These are phyloP conservation scores for Dimorphilus gyrociliatus DNA, from an alignment of 2,888 invertebrate species.

Conservation along the genomic window DNA sequence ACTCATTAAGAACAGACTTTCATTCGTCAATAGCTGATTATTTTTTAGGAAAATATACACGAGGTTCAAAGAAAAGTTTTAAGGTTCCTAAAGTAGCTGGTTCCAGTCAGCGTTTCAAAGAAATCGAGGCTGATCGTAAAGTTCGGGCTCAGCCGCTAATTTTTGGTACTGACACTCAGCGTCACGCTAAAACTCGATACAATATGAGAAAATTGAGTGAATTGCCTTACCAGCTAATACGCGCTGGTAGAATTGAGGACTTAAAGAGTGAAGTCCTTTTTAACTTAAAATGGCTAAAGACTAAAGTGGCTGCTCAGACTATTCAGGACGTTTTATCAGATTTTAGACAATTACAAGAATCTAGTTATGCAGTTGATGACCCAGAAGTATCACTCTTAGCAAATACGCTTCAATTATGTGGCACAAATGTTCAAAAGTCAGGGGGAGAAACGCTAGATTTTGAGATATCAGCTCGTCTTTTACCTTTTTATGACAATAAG, in stretches of 20 bases:
- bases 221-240: slow-evolving; percentile 20
- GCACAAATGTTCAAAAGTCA: slow-evolving; percentile 41
- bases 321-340: slow-evolving; percentile 84
- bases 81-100: slow-evolving; percentile 10
- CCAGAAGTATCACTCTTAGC: slow-evolving; percentile 8
- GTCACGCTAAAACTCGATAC: too few relatives aligned
- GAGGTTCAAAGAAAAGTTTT: slow-evolving; percentile 20
- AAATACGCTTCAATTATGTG: slow-evolving; percentile 11
- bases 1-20: slow-evolving; percentile 4
- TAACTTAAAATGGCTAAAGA: slow-evolving; percentile 89
- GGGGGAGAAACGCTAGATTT: slow-evolving; percentile 85
- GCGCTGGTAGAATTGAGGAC: slow-evolving; percentile 50
- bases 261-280: slow-evolving; percentile 77
- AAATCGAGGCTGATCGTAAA: slow-evolving; percentile 18
- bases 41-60: slow-evolving; percentile 25
- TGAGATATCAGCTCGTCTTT: slow-evolving; percentile 71
- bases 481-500: slow-evolving; percentile 75
- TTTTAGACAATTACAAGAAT: too few relatives aligned
- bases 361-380: too few relatives aligned
- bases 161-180: slow-evolving; percentile 13
- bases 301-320: slow-evolving; percentile 79
- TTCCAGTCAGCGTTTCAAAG: slow-evolving; percentile 9
- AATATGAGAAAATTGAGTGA: slow-evolving; percentile 26
- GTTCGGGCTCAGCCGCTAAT: slow-evolving; percentile 22
- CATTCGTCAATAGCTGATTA: slow-evolving; percentile 25